Percentiles rank a stretch among this genome's conserved stretches.
Evolutionary conservation across 2,797 vertebrate genomes (phyloP).

Genomic region (Rhinatrema bivittatum): DNA sequence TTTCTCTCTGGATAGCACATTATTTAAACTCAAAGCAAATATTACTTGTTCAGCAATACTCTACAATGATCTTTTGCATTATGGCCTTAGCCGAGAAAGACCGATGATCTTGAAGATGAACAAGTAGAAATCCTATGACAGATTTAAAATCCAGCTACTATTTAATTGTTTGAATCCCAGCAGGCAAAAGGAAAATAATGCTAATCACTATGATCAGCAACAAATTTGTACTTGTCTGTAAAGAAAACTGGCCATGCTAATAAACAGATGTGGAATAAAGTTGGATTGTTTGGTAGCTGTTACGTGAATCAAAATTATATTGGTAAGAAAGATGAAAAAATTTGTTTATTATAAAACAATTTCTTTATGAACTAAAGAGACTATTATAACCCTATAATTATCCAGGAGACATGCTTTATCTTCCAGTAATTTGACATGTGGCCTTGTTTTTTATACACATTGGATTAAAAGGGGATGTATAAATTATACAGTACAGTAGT

Average conservation of each 20-base stretch:
- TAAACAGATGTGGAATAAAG: constrained; percentile 11
- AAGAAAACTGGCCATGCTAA: constrained; percentile 11
- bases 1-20: constrained; percentile 16
- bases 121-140: constrained; percentile 19
- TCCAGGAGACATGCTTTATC: constrained; percentile 9
- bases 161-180: too few species aligned
- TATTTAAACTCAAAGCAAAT: constrained; percentile 32
- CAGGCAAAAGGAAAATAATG: too few species aligned
- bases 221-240: constrained; percentile 2
- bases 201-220: constrained; percentile 6
- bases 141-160: constrained; percentile 25
- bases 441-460: constrained; percentile 10
- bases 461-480: constrained; percentile 14
- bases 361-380: constrained; percentile 13
- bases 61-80: constrained; percentile 18
- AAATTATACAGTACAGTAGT: constrained; percentile 22
- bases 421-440: constrained; percentile 17
- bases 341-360: constrained; percentile 15
- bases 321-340: constrained; percentile 12
- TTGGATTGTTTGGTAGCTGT: constrained; percentile 3
- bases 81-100: constrained; percentile 18
- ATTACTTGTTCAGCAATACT: constrained; percentile 27
- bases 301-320: constrained; percentile 5
- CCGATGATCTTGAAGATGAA: constrained; percentile 24
- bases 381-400: too few species aligned